Conservation (phyloP, 2,113 vertebrate species). For the Hemiscyllium ocellatum region DNA sequence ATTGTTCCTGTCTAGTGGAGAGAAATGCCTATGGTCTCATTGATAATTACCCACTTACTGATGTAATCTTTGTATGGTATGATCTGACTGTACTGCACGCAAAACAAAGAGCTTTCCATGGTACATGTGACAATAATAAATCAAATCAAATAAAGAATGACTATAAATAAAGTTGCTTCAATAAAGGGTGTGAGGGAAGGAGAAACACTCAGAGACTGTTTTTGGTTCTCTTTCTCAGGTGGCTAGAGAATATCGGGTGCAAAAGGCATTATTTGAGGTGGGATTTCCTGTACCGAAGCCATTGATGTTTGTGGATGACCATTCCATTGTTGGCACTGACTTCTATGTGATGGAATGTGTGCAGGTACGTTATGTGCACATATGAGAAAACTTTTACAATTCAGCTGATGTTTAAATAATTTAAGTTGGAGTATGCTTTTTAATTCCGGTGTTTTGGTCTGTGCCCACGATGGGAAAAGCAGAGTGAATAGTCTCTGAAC, state of each 20-base stretch:
- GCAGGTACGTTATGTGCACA: slow-evolving; percentile 53
- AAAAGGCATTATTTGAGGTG: slow-evolving; percentile 69
- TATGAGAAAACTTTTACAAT: no score
- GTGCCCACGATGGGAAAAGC: no score
- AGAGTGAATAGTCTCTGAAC: no score
- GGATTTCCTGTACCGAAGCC: slow-evolving; percentile 84
- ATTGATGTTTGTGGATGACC: slow-evolving; percentile 68
- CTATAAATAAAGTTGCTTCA: neutral
- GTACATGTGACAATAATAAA: no score
- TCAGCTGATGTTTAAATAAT: no score
- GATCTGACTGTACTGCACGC: no score
- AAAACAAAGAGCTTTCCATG: no score
- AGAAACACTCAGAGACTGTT: neutral
- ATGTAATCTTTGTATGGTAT: no score
- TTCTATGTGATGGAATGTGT: slow-evolving; percentile 91
- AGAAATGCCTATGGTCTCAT: no score
- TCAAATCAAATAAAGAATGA: no score
- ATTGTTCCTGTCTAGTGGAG: no score
- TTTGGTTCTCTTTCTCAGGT: slow-evolving; percentile 55
- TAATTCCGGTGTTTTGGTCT: neutral
- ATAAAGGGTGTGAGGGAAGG: neutral
- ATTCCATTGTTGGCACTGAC: slow-evolving; percentile 76
- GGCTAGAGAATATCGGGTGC: slow-evolving; percentile 78
- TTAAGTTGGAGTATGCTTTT: neutral
- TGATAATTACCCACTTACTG: no score